Evolutionary conservation across 2,888 invertebrate species (phyloP).

Genomic region (Magallana nippona): DNA sequence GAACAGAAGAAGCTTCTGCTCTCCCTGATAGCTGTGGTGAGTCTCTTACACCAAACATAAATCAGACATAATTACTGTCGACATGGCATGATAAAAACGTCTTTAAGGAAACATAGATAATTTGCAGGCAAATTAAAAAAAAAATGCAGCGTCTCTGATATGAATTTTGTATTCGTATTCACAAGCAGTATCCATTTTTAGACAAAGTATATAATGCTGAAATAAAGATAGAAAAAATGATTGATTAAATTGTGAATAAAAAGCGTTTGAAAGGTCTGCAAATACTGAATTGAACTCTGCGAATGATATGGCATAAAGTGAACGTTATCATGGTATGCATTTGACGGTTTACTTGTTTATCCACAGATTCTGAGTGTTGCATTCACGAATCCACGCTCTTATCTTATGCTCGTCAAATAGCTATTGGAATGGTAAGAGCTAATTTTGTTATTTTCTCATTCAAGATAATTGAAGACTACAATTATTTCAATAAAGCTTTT

Average conservation of each 20-base stretch:
- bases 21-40: background rate
- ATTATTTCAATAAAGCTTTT: too few species aligned
- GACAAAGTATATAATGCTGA: background rate
- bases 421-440: slow-evolving; percentile 73
- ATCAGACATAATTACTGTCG: background rate
- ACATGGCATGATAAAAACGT: too few species aligned
- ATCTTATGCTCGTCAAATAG: slow-evolving; percentile 75
- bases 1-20: background rate
- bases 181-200: too few species aligned
- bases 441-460: too few species aligned
- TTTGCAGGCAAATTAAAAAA: too few species aligned
- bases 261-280: background rate
- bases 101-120: too few species aligned
- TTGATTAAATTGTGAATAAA: background rate
- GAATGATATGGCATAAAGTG: too few species aligned
- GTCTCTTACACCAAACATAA: background rate
- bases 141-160: too few species aligned
- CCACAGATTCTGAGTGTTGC: slow-evolving; percentile 21
- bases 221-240: background rate
- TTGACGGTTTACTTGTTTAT: background rate
- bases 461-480: too few species aligned
- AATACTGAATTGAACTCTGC: background rate
- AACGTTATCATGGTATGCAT: too few species aligned
- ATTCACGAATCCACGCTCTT: slow-evolving; percentile 58
- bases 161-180: too few species aligned